These are phyloP conservation scores for Ichneumon xanthorius DNA, from an alignment of 2,888 invertebrate genomes.

Conservation along the genomic window DNA sequence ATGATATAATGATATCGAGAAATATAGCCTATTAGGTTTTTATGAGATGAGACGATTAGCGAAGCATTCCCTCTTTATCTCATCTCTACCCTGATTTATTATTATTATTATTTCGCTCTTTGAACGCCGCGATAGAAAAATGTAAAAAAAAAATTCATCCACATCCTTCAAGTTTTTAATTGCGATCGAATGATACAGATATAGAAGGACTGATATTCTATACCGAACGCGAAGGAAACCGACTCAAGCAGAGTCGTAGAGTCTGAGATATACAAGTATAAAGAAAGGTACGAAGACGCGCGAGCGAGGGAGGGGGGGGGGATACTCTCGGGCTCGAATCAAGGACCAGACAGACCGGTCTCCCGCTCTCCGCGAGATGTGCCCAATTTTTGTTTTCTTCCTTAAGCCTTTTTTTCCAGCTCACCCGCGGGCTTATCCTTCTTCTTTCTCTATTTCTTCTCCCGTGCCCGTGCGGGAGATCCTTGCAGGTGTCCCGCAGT, in stretches of 20 bases:
- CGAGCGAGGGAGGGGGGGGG: conserved; percentile 50
- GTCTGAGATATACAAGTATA: conserved; percentile 29
- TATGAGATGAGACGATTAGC: background rate
- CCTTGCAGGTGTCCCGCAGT: conserved; percentile 66
- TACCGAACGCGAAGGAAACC: too few species aligned
- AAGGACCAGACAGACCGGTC: conserved; percentile 75
- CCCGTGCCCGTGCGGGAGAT: conserved; percentile 64
- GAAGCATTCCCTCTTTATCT: conserved; percentile 9
- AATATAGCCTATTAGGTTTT: background rate
- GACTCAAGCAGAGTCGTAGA: background rate
- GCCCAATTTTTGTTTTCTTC: conserved; percentile 61
- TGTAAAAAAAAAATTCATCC: too few species aligned
- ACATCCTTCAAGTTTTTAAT: too few species aligned
- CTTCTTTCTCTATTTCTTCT: conserved; percentile 62
- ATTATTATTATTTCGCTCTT: background rate
- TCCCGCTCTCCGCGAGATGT: conserved; percentile 64
- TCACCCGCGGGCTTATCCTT: conserved; percentile 57
- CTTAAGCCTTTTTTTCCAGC: conserved; percentile 41
- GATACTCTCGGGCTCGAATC: conserved; percentile 68
- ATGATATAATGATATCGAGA: background rate
- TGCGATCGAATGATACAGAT: too few species aligned
- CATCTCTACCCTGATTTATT: background rate
- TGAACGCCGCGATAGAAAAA: background rate
- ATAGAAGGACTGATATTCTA: too few species aligned
- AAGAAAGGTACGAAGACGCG: conserved; percentile 26